Evolutionary conservation across 2,888 invertebrate genomes (phyloP), one percentile per base, ranked within the genome.

Genomic region (Lycophotia porphyrea): DNA sequence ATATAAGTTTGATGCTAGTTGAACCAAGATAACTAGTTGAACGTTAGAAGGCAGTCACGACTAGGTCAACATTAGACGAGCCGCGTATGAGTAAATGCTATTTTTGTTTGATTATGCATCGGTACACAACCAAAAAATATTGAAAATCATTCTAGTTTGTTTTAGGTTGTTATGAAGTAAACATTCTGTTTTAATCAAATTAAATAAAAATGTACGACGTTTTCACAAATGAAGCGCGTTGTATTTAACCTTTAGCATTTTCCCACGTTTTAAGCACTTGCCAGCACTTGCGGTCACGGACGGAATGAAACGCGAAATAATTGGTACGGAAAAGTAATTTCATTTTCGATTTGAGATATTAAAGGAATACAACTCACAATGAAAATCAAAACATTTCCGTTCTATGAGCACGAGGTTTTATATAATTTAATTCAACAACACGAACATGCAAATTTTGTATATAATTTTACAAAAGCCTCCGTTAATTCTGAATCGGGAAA

Each of bases 381-480:
- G 42, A n/a, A 61, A 58, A 24, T 31, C 36, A 44, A 61, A 75
- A 72, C 65, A 44, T 61, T 49, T 49, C 27, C 36, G 13, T 9
- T 63, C 49, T 31, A 13, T 66, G 15, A 65, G 31, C 21, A 24
- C 71, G 3, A 69, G 18, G 21, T 64, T 73, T 81, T 60, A 75
- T 82, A 71, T 42, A 3, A 69, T 76, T 76, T 78, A 66, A 85
- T 84, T 77, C 78, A 71, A 49, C 79, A 84, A 83, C 83, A 86
- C 74, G 84, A 76, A 74, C 55, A 86, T 83, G 78, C 44, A 76
- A 82, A 86, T 84, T 74, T 78, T 36, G 18, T 34, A 78, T 36
- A 47, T 65, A 36, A 77, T 65, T 65, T 61, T 49, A 78, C 65
- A 69, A 73, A 85, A 83, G 68, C 68, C 64, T 49, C 27, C 44